These are phyloP conservation scores for Cryptocheilus praepositus DNA, from an alignment of 2,888 invertebrate species.

Conservation along the genomic window DNA sequence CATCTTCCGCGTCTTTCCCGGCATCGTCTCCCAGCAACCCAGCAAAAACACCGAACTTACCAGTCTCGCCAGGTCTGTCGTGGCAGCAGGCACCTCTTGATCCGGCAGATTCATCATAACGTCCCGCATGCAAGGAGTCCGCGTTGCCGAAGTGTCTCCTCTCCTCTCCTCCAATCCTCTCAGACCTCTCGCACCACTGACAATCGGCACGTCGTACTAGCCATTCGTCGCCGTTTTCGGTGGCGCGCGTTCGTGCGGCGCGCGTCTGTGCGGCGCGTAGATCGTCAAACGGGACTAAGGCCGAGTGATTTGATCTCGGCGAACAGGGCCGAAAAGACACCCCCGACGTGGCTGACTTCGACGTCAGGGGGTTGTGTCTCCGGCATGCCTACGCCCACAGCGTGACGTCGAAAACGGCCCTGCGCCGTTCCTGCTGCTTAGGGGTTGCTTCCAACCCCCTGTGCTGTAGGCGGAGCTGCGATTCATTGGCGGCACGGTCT, in stretches of 20 bases:
- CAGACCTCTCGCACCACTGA: neutral
- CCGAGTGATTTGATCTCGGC: constrained; percentile 64
- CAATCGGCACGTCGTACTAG: neutral
- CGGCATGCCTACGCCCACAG: constrained; percentile 64
- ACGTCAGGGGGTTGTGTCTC: constrained; percentile 59
- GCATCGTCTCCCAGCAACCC: too few species aligned
- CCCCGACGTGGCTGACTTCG: constrained; percentile 31
- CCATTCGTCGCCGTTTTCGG: neutral
- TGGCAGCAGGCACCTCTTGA: constrained; percentile 65
- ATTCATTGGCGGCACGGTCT: constrained; percentile 53
- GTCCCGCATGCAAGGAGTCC: neutral
- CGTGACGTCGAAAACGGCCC: constrained; percentile 59
- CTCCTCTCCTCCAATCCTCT: neutral
- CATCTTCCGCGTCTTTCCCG: too few species aligned
- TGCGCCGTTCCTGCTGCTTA: constrained; percentile 53
- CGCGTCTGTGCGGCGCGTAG: constrained; percentile 46
- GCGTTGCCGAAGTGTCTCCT: constrained; percentile 2
- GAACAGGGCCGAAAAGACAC: constrained; percentile 52
- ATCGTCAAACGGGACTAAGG: constrained; percentile 60
- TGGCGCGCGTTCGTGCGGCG: neutral
- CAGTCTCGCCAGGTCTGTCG: constrained; percentile 60
- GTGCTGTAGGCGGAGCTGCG: constrained; percentile 62
- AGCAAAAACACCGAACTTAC: constrained; percentile 45
- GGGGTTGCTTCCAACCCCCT: constrained; percentile 53
- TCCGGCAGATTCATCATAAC: constrained; percentile 64